Evolutionary conservation across 2,113 vertebrate genomes (phyloP), one percentile per base, ranked within the genome.

Genomic region (Lontra canadensis): DNA sequence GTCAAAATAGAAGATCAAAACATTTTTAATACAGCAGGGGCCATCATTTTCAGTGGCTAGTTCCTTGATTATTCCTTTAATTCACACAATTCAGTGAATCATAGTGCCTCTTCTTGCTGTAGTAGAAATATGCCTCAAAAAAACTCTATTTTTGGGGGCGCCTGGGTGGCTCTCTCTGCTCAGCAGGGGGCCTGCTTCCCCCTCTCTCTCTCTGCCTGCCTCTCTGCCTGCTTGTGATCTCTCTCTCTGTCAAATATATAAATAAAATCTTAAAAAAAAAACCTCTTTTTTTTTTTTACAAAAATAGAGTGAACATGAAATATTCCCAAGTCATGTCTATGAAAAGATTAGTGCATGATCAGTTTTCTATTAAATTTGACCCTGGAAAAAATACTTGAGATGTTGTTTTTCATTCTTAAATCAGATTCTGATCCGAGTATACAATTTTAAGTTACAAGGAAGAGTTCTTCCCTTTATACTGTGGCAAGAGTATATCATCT

Each of bases 1-100:
- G 90, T 97, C 94, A 98, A 96, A 97, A 96, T 95, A 97, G 86
- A 97, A 97, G 97, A 98, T 97, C 97, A 98, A 98, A 98, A 93
- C 42, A n/a, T 61, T 81, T 90, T 83, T 90, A 96, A 82, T 79
- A 85, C 57, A 31, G 69, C 47, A 90, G 55, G 80, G 61, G 76
- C 93, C 81, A 94, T 96, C 90, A 95, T 96, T 96, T 97, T 96
- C 97, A 90, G 74, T 88, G 71, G 34, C 36, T 92, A 93, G 84
- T 79, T 94, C 92, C 96, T 97, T 97, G 96, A 90, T 90, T 74
- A 82, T 92, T 84, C 81, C 92, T 97, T 97, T 97, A 97, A 95
- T 96, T 97, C 94, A 94, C 78, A 96, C 87, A 90, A 59, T 76
- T 88, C 87, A 76, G 88, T 94, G 95, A 97, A 93, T 97, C 92